Evolutionary conservation across 2,113 vertebrate species (phyloP), one percentile per base, ranked within the genome.

Genomic region (Bathybates hornii): DNA sequence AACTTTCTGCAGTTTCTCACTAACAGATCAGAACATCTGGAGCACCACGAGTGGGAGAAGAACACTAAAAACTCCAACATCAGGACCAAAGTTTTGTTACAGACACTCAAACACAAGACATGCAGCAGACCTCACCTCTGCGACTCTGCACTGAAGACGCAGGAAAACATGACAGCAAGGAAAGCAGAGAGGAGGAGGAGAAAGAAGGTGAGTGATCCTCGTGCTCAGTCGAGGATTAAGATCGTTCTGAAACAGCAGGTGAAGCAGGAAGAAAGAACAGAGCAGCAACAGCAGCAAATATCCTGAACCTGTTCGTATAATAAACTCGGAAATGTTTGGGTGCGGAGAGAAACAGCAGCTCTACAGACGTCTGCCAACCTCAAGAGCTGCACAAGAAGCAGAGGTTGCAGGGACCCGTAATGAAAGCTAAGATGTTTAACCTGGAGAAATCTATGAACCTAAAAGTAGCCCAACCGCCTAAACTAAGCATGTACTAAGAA

Each of bases 101-200:
- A 27, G 43, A 83, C 81, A 90, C 59, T 84, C 52, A 81, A 29
- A 66, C 82, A 66, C 27, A 82, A 4, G 9, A 59, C 68, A 71
- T 2, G 87, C 82, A 91, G 84, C 82, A 85, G 82, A 86, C 93
- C 98, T 99, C 98, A 99, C 98, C 98, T 99, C 98, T 96, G 97
- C 98, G 98, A 97, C 98, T 99, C 95, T 99, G 98, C 98, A 99
- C 98, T 99, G 98, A 97, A 97, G 97, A 95, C 90, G 92, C 8
- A 83, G 96, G 95, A 43, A 91, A 95, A 94, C 83, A 96, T 90
- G 93, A 94, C 87, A 97, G 96, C 97, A 89, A 95, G 89, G 91
- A 41, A 94, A 7, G 81, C 82, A 88, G 81, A 88, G 85, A 88
- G 56, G 56, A 32, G 27, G 79, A 41, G 81, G 19, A 92, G 24